A percentile compares a stretch with the other conserved stretches of the same genome.
These are phyloP conservation scores for Disparrhopalites patrizii DNA, from an alignment of 2,888 invertebrate genomes.

Conservation along the genomic window DNA sequence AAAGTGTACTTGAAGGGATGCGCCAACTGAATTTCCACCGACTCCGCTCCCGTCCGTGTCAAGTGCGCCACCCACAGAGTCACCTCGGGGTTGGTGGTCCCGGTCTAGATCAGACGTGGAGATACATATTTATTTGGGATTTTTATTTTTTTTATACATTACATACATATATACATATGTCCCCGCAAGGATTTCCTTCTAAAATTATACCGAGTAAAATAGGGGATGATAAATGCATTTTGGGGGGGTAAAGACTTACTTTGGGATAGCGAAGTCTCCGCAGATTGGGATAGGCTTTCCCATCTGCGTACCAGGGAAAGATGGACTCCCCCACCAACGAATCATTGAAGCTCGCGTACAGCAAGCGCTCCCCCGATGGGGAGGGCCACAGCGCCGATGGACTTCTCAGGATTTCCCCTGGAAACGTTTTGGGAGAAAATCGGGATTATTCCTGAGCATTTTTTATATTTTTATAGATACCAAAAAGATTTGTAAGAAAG, in stretches of 20 bases:
- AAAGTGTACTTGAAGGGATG: background rate
- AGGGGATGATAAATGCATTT: too few species aligned
- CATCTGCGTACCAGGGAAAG: conserved; percentile 64
- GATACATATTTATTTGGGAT: too few species aligned
- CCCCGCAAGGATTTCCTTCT: too few species aligned
- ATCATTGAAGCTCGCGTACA: conserved; percentile 73
- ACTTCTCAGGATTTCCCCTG: conserved; percentile 11
- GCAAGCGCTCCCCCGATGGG: conserved; percentile 67
- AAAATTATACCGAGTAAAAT: too few species aligned
- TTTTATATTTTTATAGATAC: too few species aligned
- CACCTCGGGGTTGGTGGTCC: conserved; percentile 72
- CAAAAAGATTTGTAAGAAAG: too few species aligned
- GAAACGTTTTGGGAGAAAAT: too few species aligned
- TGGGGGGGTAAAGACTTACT: conserved; percentile 53
- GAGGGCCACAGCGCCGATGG: conserved; percentile 53
- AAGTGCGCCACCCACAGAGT: conserved; percentile 72
- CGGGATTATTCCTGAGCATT: too few species aligned
- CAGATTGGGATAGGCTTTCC: conserved; percentile 62
- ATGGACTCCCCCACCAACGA: conserved; percentile 66
- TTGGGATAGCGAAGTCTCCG: conserved; percentile 68
- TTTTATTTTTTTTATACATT: too few species aligned
- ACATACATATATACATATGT: too few species aligned
- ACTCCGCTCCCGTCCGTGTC: conserved; percentile 52
- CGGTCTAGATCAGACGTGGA: too few species aligned
- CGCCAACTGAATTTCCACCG: conserved; percentile 21